Conservation (phyloP, 2,888 invertebrate species). For the Tinea semifulvella region DNA sequence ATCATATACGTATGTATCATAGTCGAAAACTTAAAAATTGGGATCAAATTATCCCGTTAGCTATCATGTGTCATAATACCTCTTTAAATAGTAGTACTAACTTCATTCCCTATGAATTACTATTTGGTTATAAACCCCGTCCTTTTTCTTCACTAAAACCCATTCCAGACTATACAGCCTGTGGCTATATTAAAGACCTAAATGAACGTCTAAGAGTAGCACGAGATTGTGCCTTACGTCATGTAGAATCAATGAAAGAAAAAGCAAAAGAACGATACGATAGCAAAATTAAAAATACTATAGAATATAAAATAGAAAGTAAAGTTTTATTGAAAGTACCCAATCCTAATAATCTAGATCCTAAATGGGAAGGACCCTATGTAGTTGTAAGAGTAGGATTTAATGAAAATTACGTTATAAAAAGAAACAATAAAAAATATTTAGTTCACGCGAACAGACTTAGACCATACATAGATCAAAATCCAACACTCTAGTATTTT, state of each 20-base stretch:
- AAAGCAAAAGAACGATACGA: conserved; percentile 28
- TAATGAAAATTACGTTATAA: conserved; percentile 24
- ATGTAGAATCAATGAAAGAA: too few relatives aligned
- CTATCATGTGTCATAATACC: conserved; percentile 29
- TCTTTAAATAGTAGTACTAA: conserved; percentile 26
- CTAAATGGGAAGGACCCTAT: conserved; percentile 28
- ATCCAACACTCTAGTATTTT: too few relatives aligned
- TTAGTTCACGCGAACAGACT: too few relatives aligned
- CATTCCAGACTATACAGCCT: conserved; percentile 22
- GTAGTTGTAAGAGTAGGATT: conserved; percentile 24
- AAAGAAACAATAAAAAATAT: conserved; percentile 18
- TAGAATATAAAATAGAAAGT: conserved; percentile 21
- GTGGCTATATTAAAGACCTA: conserved; percentile 25
- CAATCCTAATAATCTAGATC: conserved; percentile 27
- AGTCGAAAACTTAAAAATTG: conserved; percentile 22
- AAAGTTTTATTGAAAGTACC: conserved; percentile 25
- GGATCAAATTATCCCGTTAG: conserved; percentile 29
- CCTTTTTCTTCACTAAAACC: conserved; percentile 24
- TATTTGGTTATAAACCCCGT: conserved; percentile 28
- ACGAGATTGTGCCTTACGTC: conserved; percentile 23
- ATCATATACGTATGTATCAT: conserved; percentile 28
- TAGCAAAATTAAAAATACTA: conserved; percentile 23
- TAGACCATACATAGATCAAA: too few relatives aligned
- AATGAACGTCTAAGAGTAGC: conserved; percentile 25
- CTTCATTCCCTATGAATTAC: conserved; percentile 26